Evolutionary conservation across 2,797 vertebrate genomes (phyloP).

Genomic region (Danio tinwini): DNA sequence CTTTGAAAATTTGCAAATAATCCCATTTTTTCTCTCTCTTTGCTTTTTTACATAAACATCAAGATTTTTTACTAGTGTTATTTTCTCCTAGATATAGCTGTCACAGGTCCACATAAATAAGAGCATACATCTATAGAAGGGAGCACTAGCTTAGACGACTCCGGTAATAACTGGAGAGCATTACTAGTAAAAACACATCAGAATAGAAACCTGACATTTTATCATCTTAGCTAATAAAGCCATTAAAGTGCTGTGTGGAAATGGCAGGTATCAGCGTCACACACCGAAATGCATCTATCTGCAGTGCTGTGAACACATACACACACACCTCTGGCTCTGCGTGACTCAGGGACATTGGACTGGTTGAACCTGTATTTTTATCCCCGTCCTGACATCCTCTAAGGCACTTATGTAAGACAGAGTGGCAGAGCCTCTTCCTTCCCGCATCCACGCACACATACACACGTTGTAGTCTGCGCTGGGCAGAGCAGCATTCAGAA

Average conservation of each 20-base stretch:
- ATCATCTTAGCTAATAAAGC: slow-evolving; percentile 60
- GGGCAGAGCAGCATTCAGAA: slow-evolving; percentile 53
- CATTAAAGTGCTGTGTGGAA: slow-evolving; percentile 58
- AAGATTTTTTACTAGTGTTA: slow-evolving; percentile 35
- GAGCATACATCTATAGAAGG: slow-evolving; percentile 43
- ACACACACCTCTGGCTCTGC: slow-evolving; percentile 52
- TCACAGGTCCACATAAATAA: slow-evolving; percentile 45
- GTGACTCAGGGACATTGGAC: slow-evolving; percentile 60
- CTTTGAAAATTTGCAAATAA: neutral
- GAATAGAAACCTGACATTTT: slow-evolving; percentile 63
- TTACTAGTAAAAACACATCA: slow-evolving; percentile 62
- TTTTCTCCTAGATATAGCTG: slow-evolving; percentile 44
- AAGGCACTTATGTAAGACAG: slow-evolving; percentile 63
- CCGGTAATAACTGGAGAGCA: slow-evolving; percentile 60
- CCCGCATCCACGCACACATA: slow-evolving; percentile 32
- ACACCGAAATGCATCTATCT: slow-evolving; percentile 49
- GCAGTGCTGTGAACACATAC: slow-evolving; percentile 68
- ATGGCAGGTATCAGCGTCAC: slow-evolving; percentile 60
- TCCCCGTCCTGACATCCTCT: slow-evolving; percentile 61
- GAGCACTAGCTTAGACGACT: slow-evolving; percentile 42
- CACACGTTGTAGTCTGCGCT: slow-evolving; percentile 27
- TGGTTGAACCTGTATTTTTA: slow-evolving; percentile 65
- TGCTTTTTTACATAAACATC: slow-evolving; percentile 6
- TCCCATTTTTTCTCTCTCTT: neutral
- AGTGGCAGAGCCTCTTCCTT: slow-evolving; percentile 60